Base-by-base conservation (phyloP, 1,140 invertebrate genomes). In the Mesaphorura yosii region DNA sequence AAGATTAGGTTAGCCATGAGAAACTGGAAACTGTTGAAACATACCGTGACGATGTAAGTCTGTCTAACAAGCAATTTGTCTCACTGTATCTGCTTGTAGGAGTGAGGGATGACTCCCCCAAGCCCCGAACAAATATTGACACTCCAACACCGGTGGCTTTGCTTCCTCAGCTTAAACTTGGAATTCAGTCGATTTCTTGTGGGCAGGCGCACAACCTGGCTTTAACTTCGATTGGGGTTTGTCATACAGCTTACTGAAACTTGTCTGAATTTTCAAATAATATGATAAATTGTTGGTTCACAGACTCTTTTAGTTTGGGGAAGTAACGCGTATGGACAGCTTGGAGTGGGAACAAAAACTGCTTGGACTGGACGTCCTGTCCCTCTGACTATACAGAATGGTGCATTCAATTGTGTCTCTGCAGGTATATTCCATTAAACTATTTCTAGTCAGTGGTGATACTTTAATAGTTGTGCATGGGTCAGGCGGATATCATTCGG, bases 401-500 rank as follows among this genome's bases (percentile, higher is more conserved):
- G 59, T n/a, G 59, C 53, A 27, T 57, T 59, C 29, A 62, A 27
- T 26, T 44, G 38, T 17, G 38, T 62, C 14, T 54, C 57, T 44
- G 57, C n/a, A n/a, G n/a, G n/a, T n/a, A n/a, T n/a, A n/a, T n/a
- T n/a, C n/a, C n/a, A n/a, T n/a, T n/a, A n/a, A n/a, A n/a, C n/a
- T n/a, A n/a, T n/a, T n/a, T n/a, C n/a, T n/a, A n/a, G n/a, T n/a
- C n/a, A n/a, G n/a, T n/a, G n/a, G n/a, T n/a, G 10, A 34, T 34
- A n/a, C n/a, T 34, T 34, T 34, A 10, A 34, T 34, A 34, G 31
- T n/a, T 34, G n/a, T 34, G 10, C 10, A n/a, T 34, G 31, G n/a
- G n/a, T n/a, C 57, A 42, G 61, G 57, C n/a, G 27, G 55, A 15
- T 63, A 63, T 22, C 58, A 60, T 29, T 53, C 58, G 14, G 40